Base-by-base conservation (phyloP, 1,140 invertebrate species). In the Eupristina koningsbergeri region DNA sequence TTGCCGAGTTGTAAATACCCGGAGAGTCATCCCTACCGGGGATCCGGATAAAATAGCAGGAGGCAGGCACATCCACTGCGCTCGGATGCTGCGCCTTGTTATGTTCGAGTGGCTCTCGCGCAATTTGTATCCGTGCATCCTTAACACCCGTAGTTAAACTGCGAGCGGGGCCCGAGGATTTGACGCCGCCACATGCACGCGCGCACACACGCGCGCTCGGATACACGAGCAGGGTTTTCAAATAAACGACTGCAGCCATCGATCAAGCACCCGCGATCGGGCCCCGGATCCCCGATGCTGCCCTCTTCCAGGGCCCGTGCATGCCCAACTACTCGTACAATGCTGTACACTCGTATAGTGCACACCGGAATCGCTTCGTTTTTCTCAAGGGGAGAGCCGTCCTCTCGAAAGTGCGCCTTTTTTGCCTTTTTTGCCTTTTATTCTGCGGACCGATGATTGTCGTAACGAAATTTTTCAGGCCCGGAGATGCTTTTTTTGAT, bases 71-170 rank as follows among this genome's bases (percentile, higher is more conserved):
- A 15, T 50, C 47, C 17, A 15, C 47, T 8, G 47, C 15, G 15
- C 47, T 50, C 47, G 47, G 47, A 15, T 50, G 53, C 61, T 74
- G 26, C 39, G 41, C 71, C 26, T 47, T 36, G 76, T 78, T 78
- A 78, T 64, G 26, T 29, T 15, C 58, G n/a, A 34, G 36, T 36
- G 61, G 82, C 86, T 67, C 84, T 88, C 86, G 83, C 86, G 85
- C 83, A 82, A 82, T 87, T 87, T 87, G 87, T 85, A 83, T 58
- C 80, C 67, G 74, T 50, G 64, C 47, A 41, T 80, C 45, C 15
- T 53, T 53, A 74, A 86, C 84, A 85, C 83, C 81, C 34, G 83
- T 84, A 85, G 78, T 88, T 86, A 86, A 87, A 73, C 8, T n/a
- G 11, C 53, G 67, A 71, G 39, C 67, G 67, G 41, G 67, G 36